These are phyloP conservation scores for Gallinago solitaria DNA, from an alignment of 2,797 vertebrate genomes.

Conservation along the genomic window DNA sequence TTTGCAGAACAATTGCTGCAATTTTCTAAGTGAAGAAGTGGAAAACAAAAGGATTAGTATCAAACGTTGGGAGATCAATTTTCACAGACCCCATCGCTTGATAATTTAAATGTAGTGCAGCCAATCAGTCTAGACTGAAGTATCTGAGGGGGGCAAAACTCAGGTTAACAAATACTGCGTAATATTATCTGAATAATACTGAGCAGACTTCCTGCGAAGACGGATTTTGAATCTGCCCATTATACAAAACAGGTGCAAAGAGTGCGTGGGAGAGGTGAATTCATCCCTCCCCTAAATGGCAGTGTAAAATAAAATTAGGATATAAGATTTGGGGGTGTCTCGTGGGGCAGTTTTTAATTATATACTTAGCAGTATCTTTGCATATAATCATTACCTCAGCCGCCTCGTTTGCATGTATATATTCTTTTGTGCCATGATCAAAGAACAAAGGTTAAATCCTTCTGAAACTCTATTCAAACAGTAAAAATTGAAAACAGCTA, in stretches of 20 bases:
- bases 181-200: slow-evolving; percentile 40
- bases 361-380: slow-evolving; percentile 53
- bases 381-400: slow-evolving; percentile 61
- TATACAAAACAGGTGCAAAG: slow-evolving; percentile 37
- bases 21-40: not conserved
- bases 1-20: slow-evolving; percentile 21
- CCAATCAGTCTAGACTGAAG: slow-evolving; percentile 57
- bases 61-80: slow-evolving; percentile 17
- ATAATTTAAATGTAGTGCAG: slow-evolving; percentile 57
- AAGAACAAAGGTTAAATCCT: slow-evolving; percentile 70
- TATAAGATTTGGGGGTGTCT: slow-evolving; percentile 55
- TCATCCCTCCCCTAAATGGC: slow-evolving; percentile 35
- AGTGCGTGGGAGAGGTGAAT: slow-evolving; percentile 38
- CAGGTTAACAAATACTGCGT: slow-evolving; percentile 57
- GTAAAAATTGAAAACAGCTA: slow-evolving; percentile 52
- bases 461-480: slow-evolving; percentile 56
- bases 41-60: slow-evolving; percentile 51
- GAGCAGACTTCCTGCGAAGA: slow-evolving; percentile 21
- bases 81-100: not conserved
- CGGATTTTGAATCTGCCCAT: slow-evolving; percentile 16
- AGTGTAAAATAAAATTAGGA: slow-evolving; percentile 55
- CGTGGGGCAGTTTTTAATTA: slow-evolving; percentile 67
- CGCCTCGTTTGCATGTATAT: slow-evolving; percentile 53
- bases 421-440: slow-evolving; percentile 45
- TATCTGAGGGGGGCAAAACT: slow-evolving; percentile 45